A percentile compares a stretch with the other conserved stretches of the same genome.
Conservation (phyloP, 2,888 invertebrate genomes). For the Helleia helle region DNA sequence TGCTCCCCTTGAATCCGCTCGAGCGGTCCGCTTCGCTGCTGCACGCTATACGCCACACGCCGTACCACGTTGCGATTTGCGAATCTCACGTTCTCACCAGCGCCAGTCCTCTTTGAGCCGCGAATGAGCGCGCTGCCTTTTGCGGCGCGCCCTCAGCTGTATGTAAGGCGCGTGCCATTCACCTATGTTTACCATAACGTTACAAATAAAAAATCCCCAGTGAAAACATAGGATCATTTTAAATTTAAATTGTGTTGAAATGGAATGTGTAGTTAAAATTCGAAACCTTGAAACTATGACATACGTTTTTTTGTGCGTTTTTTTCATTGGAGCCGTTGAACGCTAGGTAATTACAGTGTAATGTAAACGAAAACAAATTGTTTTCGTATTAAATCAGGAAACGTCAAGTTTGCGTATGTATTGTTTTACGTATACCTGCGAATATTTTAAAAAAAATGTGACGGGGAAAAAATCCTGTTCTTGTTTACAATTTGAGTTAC, state of each 20-base stretch:
- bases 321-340: constrained; percentile 24
- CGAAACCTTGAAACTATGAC: constrained; percentile 43
- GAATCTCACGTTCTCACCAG: too few species aligned
- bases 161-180: constrained; percentile 55
- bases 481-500: neutral
- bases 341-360: constrained; percentile 31
- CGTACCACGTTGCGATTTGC: constrained; percentile 29
- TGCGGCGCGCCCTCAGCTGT: constrained; percentile 57
- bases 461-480: neutral
- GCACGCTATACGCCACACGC: constrained; percentile 26
- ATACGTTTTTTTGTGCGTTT: constrained; percentile 39
- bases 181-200: constrained; percentile 45
- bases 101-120: constrained; percentile 65
- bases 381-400: constrained; percentile 1
- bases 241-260: constrained; percentile 20
- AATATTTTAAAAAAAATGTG: neutral
- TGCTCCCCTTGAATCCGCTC: constrained; percentile 26
- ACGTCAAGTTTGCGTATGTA: neutral
- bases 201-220: constrained; percentile 43
- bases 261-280: constrained; percentile 62
- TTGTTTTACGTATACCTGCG: constrained; percentile 1
- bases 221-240: constrained; percentile 33
- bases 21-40: constrained; percentile 22
- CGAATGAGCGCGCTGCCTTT: constrained; percentile 68
- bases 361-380: too few species aligned